Base-by-base conservation (phyloP, 2,113 vertebrate species). In the Oryzias woworae region DNA sequence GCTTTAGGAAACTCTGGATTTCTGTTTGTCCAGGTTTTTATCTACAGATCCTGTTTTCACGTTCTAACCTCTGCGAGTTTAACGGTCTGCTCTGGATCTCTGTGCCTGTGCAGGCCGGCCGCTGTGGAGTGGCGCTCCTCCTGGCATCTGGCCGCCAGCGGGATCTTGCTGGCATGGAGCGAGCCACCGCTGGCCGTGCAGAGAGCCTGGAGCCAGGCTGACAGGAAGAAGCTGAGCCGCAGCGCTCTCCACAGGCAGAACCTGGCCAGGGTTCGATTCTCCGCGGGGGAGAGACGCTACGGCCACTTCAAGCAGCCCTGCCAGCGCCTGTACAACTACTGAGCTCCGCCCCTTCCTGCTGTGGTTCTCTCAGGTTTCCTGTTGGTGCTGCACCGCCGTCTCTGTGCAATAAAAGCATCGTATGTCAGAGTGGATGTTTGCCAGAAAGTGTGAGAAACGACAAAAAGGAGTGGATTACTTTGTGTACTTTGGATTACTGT, bases 301-400 rank as follows among this genome's bases (percentile, higher is more conserved):
- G 82, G 79, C 42, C 66, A 75, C 81, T 89, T 90, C 83, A 91
- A 92, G 74, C 86, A 90, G 82, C 92, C 90, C 43, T 56, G 65
- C 76, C 90, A 82, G 36, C 89, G 83, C 18, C 73, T 89, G 14
- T 88, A 79, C 81, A 92, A 89, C 87, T 90, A 88, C 82, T 92
- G 75, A 90, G 2, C 16, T 10, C 46, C 0, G 20, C 0, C 2
- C 36, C 36, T 36, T 36, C 36, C 36, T 36, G 36, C 36, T 36
- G 8, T 36, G 36, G 36, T 36, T 12, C 36, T 36, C 36, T 36
- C 13, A 14, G 16, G 12, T 14, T 7, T 13, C n/a, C n/a, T 14
- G 45, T 5, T 41, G 28, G 31, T 43, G 46, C 52, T 36, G 36
- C 36, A 36, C 36, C 10, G 36, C 36, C 10, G 36, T 36, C 31